Evolutionary conservation across 2,888 invertebrate species (phyloP).

Genomic region (Mantis religiosa): DNA sequence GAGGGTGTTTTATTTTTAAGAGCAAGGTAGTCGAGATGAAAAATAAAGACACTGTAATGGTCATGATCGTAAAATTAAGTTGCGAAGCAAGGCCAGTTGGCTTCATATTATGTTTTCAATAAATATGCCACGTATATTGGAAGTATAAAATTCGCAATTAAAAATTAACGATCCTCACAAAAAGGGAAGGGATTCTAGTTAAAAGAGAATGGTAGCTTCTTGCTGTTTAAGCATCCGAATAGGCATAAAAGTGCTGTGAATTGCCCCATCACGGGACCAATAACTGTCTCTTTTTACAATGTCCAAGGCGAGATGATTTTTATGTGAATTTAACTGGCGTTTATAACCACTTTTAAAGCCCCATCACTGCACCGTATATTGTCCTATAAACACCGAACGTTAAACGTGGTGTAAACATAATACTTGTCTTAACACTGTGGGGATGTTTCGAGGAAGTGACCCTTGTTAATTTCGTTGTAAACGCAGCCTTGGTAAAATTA

Average conservation of each 20-base stretch:
- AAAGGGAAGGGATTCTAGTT: neutral
- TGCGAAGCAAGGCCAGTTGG: neutral
- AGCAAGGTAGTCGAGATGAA: neutral
- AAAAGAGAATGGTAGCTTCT: neutral
- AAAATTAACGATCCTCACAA: neutral
- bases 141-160: neutral
- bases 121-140: neutral
- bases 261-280: constrained; percentile 9
- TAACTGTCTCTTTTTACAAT: constrained; percentile 17
- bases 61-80: neutral
- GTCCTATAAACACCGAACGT: constrained; percentile 5
- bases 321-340: constrained; percentile 19
- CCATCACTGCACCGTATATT: neutral
- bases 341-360: constrained; percentile 15
- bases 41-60: neutral
- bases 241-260: constrained; percentile 13
- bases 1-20: neutral
- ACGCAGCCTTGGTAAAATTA: neutral
- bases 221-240: neutral
- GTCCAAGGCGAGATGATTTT: constrained; percentile 17
- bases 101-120: neutral
- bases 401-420: neutral
- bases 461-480: neutral
- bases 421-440: neutral
- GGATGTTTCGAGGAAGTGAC: neutral